Evolutionary conservation across 1,140 invertebrate species (phyloP).

Genomic region (Drosophila ficusphila): DNA sequence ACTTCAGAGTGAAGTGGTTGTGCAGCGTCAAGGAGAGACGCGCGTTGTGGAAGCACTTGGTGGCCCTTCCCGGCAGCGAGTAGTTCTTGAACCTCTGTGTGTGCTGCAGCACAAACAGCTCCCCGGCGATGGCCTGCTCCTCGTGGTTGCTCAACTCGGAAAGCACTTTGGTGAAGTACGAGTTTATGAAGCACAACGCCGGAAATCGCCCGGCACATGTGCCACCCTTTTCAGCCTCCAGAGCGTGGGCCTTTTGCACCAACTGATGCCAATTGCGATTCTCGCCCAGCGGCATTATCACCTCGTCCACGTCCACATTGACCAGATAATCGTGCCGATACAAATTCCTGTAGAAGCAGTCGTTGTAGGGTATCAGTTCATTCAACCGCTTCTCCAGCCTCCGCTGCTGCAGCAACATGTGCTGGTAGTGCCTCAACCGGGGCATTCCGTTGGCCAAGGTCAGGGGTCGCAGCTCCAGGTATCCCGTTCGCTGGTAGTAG

Average conservation of each 20-base stretch:
- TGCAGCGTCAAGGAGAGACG: conserved; percentile 57
- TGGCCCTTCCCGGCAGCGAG: conserved; percentile 38
- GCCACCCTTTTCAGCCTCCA: not conserved
- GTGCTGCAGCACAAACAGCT: conserved; percentile 68
- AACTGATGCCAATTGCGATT: conserved; percentile 85
- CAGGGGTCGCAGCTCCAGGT: conserved; percentile 88
- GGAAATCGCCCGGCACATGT: conserved; percentile 36
- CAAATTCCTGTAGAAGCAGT: conserved; percentile 91
- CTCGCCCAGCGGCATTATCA: conserved; percentile 87
- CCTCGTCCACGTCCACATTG: conserved; percentile 91
- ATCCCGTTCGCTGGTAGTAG: conserved; percentile 62
- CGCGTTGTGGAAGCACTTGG: conserved; percentile 72
- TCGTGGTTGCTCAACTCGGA: conserved; percentile 51
- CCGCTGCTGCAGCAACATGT: conserved; percentile 86
- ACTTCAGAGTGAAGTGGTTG: conserved; percentile 66
- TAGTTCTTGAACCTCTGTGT: conserved; percentile 54
- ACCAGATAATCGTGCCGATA: conserved; percentile 91
- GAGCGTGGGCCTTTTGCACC: conserved; percentile 1
- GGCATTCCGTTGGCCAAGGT: conserved; percentile 91
- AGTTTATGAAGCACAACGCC: conserved; percentile 55
- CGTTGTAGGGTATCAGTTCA: conserved; percentile 93
- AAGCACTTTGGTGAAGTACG: conserved; percentile 54
- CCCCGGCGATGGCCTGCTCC: conserved; percentile 46
- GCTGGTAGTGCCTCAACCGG: conserved; percentile 88
- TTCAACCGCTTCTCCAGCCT: conserved; percentile 86